Percentiles rank a stretch among this genome's conserved stretches.
These are phyloP conservation scores for Andrena fulva DNA, from an alignment of 2,888 invertebrate genomes.

Conservation along the genomic window DNA sequence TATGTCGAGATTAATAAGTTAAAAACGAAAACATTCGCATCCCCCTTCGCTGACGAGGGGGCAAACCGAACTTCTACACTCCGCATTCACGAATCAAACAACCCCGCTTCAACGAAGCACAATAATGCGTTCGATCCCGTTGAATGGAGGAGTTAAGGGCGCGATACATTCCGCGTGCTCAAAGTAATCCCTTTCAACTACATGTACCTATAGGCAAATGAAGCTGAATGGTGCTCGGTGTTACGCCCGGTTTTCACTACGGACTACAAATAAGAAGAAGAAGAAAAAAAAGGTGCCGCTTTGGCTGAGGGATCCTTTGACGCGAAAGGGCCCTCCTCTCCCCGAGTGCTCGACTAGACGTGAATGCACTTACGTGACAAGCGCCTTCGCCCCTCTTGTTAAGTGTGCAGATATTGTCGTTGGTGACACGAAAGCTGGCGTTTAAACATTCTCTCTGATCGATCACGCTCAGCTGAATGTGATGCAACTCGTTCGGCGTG, in stretches of 20 bases:
- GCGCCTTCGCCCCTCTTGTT: conserved; percentile 88
- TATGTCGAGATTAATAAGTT: conserved; percentile 42
- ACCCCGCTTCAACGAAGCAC: neutral
- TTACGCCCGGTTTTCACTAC: conserved; percentile 46
- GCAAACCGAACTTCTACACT: neutral
- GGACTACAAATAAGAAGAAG: conserved; percentile 40
- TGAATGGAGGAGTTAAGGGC: neutral
- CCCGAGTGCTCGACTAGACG: conserved; percentile 44
- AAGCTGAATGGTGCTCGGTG: conserved; percentile 34
- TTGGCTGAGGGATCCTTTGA: conserved; percentile 52
- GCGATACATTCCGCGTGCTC: neutral
- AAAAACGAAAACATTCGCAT: neutral
- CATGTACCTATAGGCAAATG: conserved; percentile 12
- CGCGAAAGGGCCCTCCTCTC: conserved; percentile 43
- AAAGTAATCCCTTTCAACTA: conserved; percentile 34
- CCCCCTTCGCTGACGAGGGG: no score
- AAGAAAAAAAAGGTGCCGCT: conserved; percentile 36
- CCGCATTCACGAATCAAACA: neutral
- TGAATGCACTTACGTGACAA: conserved; percentile 86
- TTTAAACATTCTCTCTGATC: conserved; percentile 85
- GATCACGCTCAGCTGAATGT: conserved; percentile 86
- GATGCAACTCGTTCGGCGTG: conserved; percentile 86
- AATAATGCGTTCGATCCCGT: neutral
- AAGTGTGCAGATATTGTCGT: conserved; percentile 87
- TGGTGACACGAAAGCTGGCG: conserved; percentile 85